A percentile compares a stretch with the other conserved stretches of the same genome.
phyloP scores from a whole-genome alignment of 2,797 vertebrate species.

The Tenualosa thibaudeaui region DNA sequence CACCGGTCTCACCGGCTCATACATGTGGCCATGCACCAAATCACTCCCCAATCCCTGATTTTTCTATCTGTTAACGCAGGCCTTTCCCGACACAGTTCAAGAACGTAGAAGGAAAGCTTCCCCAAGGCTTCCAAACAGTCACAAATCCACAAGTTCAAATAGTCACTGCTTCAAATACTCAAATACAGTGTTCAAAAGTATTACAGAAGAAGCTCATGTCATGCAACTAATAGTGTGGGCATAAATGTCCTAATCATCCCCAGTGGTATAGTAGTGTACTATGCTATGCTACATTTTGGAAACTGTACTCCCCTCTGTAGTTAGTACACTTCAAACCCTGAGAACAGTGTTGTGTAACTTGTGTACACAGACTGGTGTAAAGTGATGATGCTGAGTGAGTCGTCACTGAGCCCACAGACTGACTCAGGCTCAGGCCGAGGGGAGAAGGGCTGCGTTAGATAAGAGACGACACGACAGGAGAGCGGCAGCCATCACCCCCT shows the following conservation, averaged over 20 bases:
- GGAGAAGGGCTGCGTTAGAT: background rate
- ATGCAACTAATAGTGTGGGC: background rate
- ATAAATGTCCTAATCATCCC: background rate
- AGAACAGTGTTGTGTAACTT: constrained; percentile 27
- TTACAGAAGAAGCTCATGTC: background rate
- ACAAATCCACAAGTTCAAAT: background rate
- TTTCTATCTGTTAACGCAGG: constrained; percentile 40
- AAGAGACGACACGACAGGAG: background rate
- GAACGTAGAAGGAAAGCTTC: constrained; percentile 32
- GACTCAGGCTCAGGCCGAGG: constrained; percentile 63
- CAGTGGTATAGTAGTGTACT: background rate
- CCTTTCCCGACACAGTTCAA: constrained; percentile 42
- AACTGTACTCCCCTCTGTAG: background rate
- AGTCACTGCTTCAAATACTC: background rate
- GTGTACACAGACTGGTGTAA: constrained; percentile 63
- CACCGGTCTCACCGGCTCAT: background rate
- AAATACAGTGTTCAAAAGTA: background rate
- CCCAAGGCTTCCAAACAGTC: too few species aligned
- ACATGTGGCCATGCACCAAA: background rate
- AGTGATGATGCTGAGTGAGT: constrained; percentile 70
- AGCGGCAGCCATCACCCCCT: constrained; percentile 30
- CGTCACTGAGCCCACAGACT: constrained; percentile 62
- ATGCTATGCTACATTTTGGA: background rate
- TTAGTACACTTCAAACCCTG: background rate
- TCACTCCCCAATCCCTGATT: constrained; percentile 36